phyloP scores from a whole-genome alignment of 2,888 invertebrate species.

The Nomada fucata region DNA sequence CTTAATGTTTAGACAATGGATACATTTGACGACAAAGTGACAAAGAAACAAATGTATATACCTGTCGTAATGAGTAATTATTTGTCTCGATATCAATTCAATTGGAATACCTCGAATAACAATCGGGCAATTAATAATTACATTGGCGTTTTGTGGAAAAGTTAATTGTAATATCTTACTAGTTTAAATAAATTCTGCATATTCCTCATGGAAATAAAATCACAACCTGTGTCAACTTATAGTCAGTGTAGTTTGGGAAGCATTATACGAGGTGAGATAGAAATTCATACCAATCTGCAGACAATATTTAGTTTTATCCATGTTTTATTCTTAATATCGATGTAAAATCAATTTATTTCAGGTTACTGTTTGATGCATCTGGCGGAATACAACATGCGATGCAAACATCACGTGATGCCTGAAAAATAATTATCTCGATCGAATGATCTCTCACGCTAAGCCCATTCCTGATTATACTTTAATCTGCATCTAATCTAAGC shows the following conservation, averaged over 20 bases:
- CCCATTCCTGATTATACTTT: conserved; percentile 46
- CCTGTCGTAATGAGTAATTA: neutral
- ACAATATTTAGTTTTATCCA: no score
- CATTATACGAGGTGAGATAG: neutral
- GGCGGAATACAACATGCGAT: conserved; percentile 34
- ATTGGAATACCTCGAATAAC: neutral
- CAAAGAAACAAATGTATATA: no score
- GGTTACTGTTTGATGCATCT: conserved; percentile 46
- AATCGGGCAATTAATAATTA: conserved; percentile 1
- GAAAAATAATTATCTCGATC: conserved; percentile 66
- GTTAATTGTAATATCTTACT: neutral
- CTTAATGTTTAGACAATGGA: no score
- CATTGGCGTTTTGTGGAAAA: neutral
- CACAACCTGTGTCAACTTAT: neutral
- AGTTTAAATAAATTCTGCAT: neutral
- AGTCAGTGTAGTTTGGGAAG: neutral
- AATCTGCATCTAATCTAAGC: conserved; percentile 58
- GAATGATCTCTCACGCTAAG: conserved; percentile 65
- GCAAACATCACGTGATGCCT: conserved; percentile 41
- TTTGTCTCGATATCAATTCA: neutral
- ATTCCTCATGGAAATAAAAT: neutral
- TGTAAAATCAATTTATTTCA: neutral
- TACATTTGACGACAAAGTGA: no score
- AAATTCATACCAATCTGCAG: neutral
- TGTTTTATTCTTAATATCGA: no score